Evolutionary conservation across 2,888 invertebrate genomes (phyloP), one percentile per base, ranked within the genome.

Genomic region (Torymus texanus): DNA sequence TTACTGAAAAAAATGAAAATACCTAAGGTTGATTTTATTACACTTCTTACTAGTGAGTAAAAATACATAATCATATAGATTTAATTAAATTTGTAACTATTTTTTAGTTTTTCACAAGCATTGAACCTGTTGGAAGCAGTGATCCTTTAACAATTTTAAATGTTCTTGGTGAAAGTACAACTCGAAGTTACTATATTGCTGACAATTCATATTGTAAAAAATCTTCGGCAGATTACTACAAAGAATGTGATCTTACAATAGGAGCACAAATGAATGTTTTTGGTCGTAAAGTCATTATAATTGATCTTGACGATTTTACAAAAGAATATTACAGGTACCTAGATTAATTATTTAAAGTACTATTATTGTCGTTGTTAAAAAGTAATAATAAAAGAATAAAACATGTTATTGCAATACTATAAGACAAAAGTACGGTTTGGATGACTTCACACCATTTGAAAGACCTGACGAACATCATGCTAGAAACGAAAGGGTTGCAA

Each of bases 291-390:
- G 93, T 97, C 24, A 92, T 96, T 0, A 90, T 98, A 0, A 95
- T 94, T 0, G 95, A 96, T 88, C 96, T 97, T 85, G 98, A 98
- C 90, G 92, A 93, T 1, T 97, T 94, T 85, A 98, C 98, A 0
- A 95, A 94, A 88, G 94, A 96, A 76, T 97, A 95, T 90, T 98
- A 97, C 90, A 87, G 88, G 90, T 90, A 83, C 55, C 4, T 21
- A 67, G 66, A 56, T 8, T 41, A 14, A 24, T 11, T 18, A 65
- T 21, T 16, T 13, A 67, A 0, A 3, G n/a, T 55, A 61, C 41
- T 62, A 1, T 18, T n/a, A 56, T 14, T 16, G 2, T 50, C 67
- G 11, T 65, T 11, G 13, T 29, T 41, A 41, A 5, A 41, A 41
- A 41, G 41, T 41, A 8, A 41, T 18, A 8, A 29, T 18, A 12